Conservation (phyloP, 2,113 vertebrate species). For the Saguinus midas region DNA sequence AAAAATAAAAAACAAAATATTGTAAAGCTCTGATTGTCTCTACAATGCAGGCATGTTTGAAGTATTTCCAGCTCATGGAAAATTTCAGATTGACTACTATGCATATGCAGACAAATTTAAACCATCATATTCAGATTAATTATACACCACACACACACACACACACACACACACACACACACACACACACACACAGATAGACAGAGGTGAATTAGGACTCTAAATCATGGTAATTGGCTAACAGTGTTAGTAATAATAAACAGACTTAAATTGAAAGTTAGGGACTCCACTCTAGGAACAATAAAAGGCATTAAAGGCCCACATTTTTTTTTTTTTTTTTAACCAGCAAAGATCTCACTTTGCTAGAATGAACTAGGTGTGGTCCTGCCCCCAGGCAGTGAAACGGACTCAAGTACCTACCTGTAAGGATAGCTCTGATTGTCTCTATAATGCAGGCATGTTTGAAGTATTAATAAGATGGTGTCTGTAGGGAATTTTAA, state of each 20-base stretch:
- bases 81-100: background rate
- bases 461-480: slow-evolving; percentile 29
- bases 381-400: background rate
- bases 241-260: slow-evolving; percentile 38
- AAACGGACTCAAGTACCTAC: slow-evolving; percentile 50
- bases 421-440: background rate
- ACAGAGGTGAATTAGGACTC: background rate
- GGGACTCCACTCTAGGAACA: background rate
- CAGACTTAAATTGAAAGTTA: background rate
- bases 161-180: background rate
- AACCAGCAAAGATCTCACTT: slow-evolving; percentile 18
- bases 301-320: slow-evolving; percentile 8
- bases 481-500: slow-evolving; percentile 32
- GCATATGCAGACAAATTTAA: background rate
- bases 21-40: no score
- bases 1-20: background rate
- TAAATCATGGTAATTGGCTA: background rate
- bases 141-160: background rate
- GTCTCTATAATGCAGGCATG: background rate
- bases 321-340: background rate
- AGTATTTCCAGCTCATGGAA: background rate
- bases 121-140: background rate
- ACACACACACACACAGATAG: background rate
- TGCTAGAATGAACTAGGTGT: slow-evolving; percentile 19
- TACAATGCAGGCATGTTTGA: no score